These are phyloP conservation scores for Moxostoma hubbsi DNA, from an alignment of 2,797 vertebrate species.

Conservation along the genomic window DNA sequence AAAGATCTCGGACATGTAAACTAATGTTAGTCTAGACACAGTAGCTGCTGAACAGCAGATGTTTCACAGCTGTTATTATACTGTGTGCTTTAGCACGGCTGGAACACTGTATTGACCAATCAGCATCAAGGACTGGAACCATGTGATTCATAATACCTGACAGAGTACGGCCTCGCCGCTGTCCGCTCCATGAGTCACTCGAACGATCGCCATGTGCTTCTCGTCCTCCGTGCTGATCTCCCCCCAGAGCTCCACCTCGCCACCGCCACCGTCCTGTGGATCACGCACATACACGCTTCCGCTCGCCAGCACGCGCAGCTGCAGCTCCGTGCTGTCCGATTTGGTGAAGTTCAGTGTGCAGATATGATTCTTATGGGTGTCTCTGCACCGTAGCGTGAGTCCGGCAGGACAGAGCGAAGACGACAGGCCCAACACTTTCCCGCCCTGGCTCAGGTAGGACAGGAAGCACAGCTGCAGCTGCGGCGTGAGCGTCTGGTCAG, in stretches of 20 bases:
- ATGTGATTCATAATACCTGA: constrained; percentile 79
- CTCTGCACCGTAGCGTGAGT: constrained; percentile 71
- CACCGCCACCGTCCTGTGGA: constrained; percentile 50
- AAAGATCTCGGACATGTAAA: too few species aligned
- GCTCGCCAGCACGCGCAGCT: constrained; percentile 77
- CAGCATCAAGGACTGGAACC: neutral
- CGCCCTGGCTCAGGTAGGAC: constrained; percentile 84
- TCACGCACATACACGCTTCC: constrained; percentile 77
- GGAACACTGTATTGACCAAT: neutral
- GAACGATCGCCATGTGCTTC: constrained; percentile 81
- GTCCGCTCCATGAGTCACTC: constrained; percentile 74
- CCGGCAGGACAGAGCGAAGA: constrained; percentile 80
- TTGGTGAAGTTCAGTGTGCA: constrained; percentile 79
- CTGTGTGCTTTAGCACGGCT: too few species aligned
- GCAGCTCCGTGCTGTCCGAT: constrained; percentile 74
- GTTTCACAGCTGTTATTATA: too few species aligned
- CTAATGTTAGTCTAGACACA: too few species aligned
- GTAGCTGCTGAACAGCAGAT: too few species aligned
- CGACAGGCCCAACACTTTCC: constrained; percentile 84
- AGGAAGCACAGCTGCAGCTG: constrained; percentile 78
- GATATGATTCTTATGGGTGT: constrained; percentile 60
- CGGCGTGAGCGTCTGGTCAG: constrained; percentile 71
- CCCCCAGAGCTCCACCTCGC: constrained; percentile 78
- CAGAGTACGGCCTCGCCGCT: constrained; percentile 91
- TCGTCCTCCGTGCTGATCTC: constrained; percentile 69